Base-by-base conservation (phyloP, 2,797 vertebrate species). In the Menidia menidia region DNA sequence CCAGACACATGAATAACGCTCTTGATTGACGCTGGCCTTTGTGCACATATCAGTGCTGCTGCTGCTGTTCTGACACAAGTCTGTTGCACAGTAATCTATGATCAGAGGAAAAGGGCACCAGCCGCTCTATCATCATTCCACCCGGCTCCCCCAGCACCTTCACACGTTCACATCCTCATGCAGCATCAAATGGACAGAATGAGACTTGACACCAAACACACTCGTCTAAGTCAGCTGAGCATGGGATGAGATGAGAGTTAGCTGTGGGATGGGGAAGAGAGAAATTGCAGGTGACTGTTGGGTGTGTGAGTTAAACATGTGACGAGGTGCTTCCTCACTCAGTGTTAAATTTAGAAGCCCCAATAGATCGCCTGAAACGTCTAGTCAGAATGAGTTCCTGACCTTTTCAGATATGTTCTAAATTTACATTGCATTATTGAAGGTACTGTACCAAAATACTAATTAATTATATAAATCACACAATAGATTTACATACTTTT, bases 41-140 rank as follows among this genome's bases (percentile, higher is more conserved):
- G 85, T 89, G 73, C 73, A 47, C 81, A 82, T 87, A 81, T 81
- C 77, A 54, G 75, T 56, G 11, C 61, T 47, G 82, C 78, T 83
- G 82, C 84, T 85, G 82, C 84, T 84, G 85, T 82, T 87, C 89
- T 91, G 89, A 93, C 89, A 88, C 64, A n/a, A 74, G 87, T 86
- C 92, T 90, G 92, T 92, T 91, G 85, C 84, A 79, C 87, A 89
- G 89, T 93, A 91, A 92, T 91, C 89, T 92, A 90, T 88, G 91
- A 93, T 94, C 93, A 90, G 84, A 92, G 85, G 87, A 85, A 94
- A 94, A 94, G 92, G 94, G 92, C 92, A 93, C 64, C 53, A 33
- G 78, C 68, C 73, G 87, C 85, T 92, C 89, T 90, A 91, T 91
- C 86, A 85, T 83, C 86, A 88, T 87, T 89, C 86, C 82, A 57